Percentiles rank a stretch among this genome's conserved stretches.
Conservation (phyloP, 2,888 invertebrate genomes). For the Tipula lateralis region DNA sequence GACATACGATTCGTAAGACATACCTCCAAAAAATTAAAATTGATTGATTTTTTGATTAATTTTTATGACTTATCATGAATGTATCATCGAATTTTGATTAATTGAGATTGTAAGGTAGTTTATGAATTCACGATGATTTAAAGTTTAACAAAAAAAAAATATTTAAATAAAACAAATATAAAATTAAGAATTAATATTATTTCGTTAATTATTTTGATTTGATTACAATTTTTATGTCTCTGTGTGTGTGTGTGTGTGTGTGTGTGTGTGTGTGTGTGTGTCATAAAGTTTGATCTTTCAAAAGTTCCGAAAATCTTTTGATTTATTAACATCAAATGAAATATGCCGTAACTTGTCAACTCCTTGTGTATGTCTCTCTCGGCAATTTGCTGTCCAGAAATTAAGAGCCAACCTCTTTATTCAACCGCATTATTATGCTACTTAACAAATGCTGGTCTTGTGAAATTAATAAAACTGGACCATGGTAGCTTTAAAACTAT, state of each 20-base stretch:
- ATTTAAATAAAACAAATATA: not conserved
- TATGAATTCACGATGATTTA: not conserved
- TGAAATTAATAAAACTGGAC: too few species aligned
- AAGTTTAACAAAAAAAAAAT: not conserved
- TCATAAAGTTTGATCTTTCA: not conserved
- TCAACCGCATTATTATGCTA: too few species aligned
- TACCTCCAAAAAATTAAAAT: constrained; percentile 4
- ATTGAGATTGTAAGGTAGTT: constrained; percentile 19
- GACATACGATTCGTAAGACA: not conserved
- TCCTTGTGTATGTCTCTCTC: not conserved
- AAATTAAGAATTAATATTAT: not conserved
- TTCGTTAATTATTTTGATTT: constrained; percentile 19
- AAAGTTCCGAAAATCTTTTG: not conserved
- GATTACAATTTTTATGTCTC: not conserved
- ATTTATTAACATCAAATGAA: not conserved
- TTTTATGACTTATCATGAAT: constrained; percentile 27
- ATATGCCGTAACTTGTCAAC: not conserved
- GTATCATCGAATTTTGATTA: constrained; percentile 19
- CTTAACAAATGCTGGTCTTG: too few species aligned
- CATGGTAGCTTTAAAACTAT: too few species aligned
- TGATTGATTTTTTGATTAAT: constrained; percentile 26
- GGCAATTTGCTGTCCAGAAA: too few species aligned
- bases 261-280: not conserved
- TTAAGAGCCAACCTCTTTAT: too few species aligned
- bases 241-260: not conserved